A percentile compares a stretch with the other conserved stretches of the same genome.
phyloP scores from a whole-genome alignment of 1,140 invertebrate species.

The Drosophila malerkotliana region DNA sequence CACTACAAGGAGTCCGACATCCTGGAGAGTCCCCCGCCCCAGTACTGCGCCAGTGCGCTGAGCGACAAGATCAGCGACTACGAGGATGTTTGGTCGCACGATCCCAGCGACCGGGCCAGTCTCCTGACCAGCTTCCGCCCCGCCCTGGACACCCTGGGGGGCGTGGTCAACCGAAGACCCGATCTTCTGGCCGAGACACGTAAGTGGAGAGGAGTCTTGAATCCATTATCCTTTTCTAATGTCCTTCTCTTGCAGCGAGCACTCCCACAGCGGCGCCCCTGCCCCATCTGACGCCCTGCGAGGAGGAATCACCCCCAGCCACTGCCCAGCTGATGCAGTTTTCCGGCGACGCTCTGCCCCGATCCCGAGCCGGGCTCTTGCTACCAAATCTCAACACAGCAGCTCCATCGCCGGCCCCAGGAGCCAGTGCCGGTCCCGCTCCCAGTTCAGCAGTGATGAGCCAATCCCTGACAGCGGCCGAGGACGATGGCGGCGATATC shows the following conservation, averaged over 20 bases:
- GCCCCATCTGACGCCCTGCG: constrained; percentile 85
- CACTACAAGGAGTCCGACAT: constrained; percentile 93
- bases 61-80: constrained; percentile 97
- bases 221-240: not conserved
- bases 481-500: constrained; percentile 56
- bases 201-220: constrained; percentile 80
- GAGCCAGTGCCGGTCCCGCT: not conserved
- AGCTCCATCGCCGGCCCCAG: not conserved
- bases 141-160: constrained; percentile 79
- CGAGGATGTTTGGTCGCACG: constrained; percentile 95
- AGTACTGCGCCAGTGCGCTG: constrained; percentile 93
- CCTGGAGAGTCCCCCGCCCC: constrained; percentile 89
- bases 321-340: constrained; percentile 62
- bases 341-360: constrained; percentile 65
- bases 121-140: constrained; percentile 84
- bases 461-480: constrained; percentile 53
- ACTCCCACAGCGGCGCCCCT: constrained; percentile 74
- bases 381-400: constrained; percentile 49
- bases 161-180: constrained; percentile 86
- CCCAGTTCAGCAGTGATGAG: constrained; percentile 52
- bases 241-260: constrained; percentile 58
- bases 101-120: constrained; percentile 85
- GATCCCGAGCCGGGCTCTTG: constrained; percentile 69
- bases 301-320: constrained; percentile 23
- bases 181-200: constrained; percentile 89